phyloP scores from a whole-genome alignment of 2,797 vertebrate genomes.

The Carcharodon carcharias region DNA sequence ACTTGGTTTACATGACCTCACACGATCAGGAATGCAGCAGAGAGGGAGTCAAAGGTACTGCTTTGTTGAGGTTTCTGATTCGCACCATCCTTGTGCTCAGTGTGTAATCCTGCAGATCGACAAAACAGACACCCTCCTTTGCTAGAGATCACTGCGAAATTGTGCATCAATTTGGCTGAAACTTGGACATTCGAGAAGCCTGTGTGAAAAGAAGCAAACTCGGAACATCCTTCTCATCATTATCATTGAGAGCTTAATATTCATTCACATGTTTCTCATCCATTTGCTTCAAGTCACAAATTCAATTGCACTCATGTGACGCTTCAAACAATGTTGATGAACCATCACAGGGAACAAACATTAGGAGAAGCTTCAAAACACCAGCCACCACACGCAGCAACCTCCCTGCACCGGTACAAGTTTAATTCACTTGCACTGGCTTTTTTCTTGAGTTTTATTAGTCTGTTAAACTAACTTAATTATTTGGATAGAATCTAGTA shows the following conservation, averaged over 20 bases:
- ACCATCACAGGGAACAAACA: background rate
- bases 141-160: background rate
- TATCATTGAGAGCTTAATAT: background rate
- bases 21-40: too few species aligned
- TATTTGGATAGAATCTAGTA: background rate
- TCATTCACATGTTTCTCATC: background rate
- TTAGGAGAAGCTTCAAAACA: background rate
- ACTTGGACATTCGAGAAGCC: background rate
- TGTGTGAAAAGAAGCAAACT: background rate
- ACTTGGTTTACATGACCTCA: too few species aligned
- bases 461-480: background rate
- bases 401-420: too few species aligned
- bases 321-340: background rate
- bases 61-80: too few species aligned
- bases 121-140: background rate
- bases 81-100: too few species aligned
- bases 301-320: background rate
- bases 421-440: background rate
- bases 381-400: background rate
- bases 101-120: background rate
- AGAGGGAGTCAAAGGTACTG: too few species aligned
- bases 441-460: background rate
- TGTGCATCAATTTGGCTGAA: background rate
- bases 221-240: background rate
- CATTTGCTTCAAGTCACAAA: background rate